These are phyloP conservation scores for Heliopora coerulea DNA, from an alignment of 92 coral and sea anemone genomes.

Conservation along the genomic window DNA sequence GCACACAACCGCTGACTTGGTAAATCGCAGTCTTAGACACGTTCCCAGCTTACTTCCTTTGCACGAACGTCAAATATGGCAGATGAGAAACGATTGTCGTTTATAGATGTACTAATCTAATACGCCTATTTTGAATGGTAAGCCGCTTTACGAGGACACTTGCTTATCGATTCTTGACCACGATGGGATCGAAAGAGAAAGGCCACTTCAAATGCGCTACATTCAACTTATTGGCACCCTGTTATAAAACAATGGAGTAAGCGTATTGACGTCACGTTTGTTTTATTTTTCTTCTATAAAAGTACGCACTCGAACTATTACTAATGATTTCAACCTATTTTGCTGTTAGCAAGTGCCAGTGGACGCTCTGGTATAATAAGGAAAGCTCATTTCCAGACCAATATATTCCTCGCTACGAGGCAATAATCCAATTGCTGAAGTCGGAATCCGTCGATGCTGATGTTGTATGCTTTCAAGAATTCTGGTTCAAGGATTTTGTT, in stretches of 20 bases:
- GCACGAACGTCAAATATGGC: background rate
- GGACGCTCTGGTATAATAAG: constrained; percentile 63
- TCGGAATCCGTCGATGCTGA: constrained; percentile 64
- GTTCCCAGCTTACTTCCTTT: background rate
- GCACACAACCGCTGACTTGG: background rate
- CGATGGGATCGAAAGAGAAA: constrained; percentile 43
- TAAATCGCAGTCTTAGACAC: background rate
- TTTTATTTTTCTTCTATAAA: too few relatives aligned
- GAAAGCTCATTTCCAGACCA: constrained; percentile 86
- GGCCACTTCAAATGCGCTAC: constrained; percentile 67
- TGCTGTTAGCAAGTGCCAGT: constrained; percentile 27
- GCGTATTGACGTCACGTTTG: too few relatives aligned
- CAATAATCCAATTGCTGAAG: constrained; percentile 65
- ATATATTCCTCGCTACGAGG: constrained; percentile 70
- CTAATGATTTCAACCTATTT: background rate
- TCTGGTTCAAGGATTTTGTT: constrained; percentile 88
- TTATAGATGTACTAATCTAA: background rate
- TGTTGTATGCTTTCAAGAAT: constrained; percentile 87
- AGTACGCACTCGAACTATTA: background rate
- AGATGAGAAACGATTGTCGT: background rate
- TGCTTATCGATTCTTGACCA: constrained; percentile 6
- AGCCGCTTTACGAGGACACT: constrained; percentile 23
- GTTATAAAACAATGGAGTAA: constrained; percentile 68
- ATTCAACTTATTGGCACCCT: constrained; percentile 78
- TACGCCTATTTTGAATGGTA: constrained; percentile 15